Conservation (phyloP, 2,888 invertebrate species). For the Cantharis lateralis region DNA sequence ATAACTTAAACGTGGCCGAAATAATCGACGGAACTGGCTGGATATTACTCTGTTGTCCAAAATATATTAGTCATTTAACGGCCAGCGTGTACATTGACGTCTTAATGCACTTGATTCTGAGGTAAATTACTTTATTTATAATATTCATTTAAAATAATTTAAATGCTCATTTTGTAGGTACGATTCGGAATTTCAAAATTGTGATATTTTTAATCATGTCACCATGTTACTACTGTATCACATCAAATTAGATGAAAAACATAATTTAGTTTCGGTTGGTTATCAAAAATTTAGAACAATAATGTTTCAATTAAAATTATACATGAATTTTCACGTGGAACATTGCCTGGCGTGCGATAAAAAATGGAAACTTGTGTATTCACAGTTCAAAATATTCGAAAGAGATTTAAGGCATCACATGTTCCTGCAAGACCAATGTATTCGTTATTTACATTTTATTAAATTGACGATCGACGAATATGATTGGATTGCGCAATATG, state of each 20-base stretch:
- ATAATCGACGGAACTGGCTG: constrained; percentile 36
- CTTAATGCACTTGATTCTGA: constrained; percentile 1
- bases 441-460: constrained; percentile 13
- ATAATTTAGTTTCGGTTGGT: constrained; percentile 17
- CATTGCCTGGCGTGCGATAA: not conserved
- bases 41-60: constrained; percentile 41
- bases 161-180: not conserved
- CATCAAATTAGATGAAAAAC: constrained; percentile 1
- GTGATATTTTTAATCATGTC: not conserved
- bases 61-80: constrained; percentile 44
- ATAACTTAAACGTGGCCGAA: constrained; percentile 17
- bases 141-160: too few relatives aligned
- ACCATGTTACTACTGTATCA: constrained; percentile 19
- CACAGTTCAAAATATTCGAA: not conserved
- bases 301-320: constrained; percentile 17
- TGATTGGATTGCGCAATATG: not conserved
- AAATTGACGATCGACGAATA: not conserved
- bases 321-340: not conserved
- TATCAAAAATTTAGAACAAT: constrained; percentile 16
- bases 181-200: not conserved
- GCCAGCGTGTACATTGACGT: constrained; percentile 48
- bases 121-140: not conserved
- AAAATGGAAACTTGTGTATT: not conserved
- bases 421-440: not conserved
- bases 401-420: not conserved